Base-by-base conservation (phyloP, 2,113 vertebrate species). In the Illadopsis cleaveri region DNA sequence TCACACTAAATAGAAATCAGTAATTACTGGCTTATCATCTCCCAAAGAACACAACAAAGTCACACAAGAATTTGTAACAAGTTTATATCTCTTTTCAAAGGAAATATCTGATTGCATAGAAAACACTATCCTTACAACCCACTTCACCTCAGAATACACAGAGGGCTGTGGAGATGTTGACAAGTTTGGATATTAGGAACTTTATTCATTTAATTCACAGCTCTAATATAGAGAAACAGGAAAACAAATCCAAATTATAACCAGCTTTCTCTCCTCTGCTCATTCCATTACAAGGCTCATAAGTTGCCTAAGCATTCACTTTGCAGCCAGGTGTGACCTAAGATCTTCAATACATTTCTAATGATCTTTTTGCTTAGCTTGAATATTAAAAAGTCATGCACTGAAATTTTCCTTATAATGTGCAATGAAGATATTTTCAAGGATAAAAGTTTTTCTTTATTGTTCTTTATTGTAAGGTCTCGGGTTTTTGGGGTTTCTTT, bases 251-350 rank as follows among this genome's bases (percentile, higher is more conserved):
- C 19, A 60, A 65, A 68, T 68, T 72, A 76, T 68, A 79, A 72
- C 18, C 22, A 57, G 4, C 37, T 85, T 92, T 90, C 16, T 82
- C 37, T 88, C 40, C 38, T 82, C 81, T 76, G 54, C 61, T 80
- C 27, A 58, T 92, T 93, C 33, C 53, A 69, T 85, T 92, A 57
- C 72, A 93, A 86, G 82, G 45, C 71, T 95, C 82, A 80, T 94
- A 92, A 88, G 33, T 77, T 93, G 30, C 79, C 58, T 83, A 92
- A 93, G 75, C 45, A 82, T 65, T 93, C 58, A 57, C 73, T 87
- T 79, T 84, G 78, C 54, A 88, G 66, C 25, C 82, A 88, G 66
- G 79, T 90, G 80, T 72, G 40, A 81, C 62, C 66, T 69, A 76
- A 80, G 48, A 84, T 57, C 61, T 95, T 93, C 57, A 94, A 56